Base-by-base conservation (phyloP, 2,797 vertebrate species). In the Ptychadena robeensis region DNA sequence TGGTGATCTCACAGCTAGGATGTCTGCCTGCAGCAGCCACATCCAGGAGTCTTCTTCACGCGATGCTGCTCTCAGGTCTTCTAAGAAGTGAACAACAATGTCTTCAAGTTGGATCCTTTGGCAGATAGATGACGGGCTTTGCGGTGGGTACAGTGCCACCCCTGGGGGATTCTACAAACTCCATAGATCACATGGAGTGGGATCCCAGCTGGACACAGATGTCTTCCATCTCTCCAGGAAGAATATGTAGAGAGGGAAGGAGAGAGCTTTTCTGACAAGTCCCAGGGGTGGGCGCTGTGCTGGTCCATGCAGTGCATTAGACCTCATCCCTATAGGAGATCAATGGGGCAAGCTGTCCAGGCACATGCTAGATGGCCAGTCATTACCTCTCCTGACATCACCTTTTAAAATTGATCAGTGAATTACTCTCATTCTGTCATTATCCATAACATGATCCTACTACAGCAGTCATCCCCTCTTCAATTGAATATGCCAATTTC, bases 1-100 rank as follows among this genome's bases (percentile, higher is more conserved):
- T 90, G 88, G 90, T 96, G 96, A 96, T 92, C 95, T 96, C 96
- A 96, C 93, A 89, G 88, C 93, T 90, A 87, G 75, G 53, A 86
- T 88, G 92, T 93, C 89, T 93, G 93, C 92, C 93, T 88, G 93
- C 93, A 88, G 90, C 88, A 89, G 89, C 89, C 90, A 66, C 31
- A 40, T 91, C 89, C 90, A 90, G 90, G 89, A 90, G 91, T 53
- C 48, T 53, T 15, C 27, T 28, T 9, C 59, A 25, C n/a, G 25
- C 59, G 87, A 88, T 88, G 86, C 88, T 76, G 88, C 88, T 87
- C 70, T 87, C 86, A 70, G 66, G 37, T 77, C 53, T 80, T 57
- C 65, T 40, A 32, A 80, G 27, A 79, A 79, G 34, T 69, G 11
- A 37, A 38, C 53, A 71, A 82, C 53, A 37, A 34, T 72, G 59